Evolutionary conservation across 2,888 invertebrate species (phyloP).

Genomic region (Cheilosia variabilis): DNA sequence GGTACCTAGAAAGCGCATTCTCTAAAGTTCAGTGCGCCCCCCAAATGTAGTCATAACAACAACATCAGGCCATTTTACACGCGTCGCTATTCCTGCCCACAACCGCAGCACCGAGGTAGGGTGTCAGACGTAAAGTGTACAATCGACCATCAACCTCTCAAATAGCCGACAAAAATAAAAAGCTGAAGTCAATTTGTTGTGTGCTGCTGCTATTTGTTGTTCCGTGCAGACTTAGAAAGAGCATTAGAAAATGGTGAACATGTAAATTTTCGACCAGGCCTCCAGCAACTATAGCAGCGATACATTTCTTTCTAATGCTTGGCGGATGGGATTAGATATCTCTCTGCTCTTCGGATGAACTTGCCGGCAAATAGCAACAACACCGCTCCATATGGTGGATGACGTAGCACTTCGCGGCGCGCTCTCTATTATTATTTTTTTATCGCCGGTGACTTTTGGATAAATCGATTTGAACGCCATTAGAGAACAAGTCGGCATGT

Average conservation of each 20-base stretch:
- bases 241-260: slow-evolving; percentile 75
- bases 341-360: slow-evolving; percentile 50
- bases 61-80: not conserved
- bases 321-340: slow-evolving; percentile 63
- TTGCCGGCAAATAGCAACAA: slow-evolving; percentile 41
- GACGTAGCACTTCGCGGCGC: not conserved
- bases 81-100: not conserved
- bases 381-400: slow-evolving; percentile 2
- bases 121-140: slow-evolving; percentile 27
- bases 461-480: slow-evolving; percentile 25
- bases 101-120: not conserved
- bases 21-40: slow-evolving; percentile 25
- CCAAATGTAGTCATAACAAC: not conserved
- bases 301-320: slow-evolving; percentile 61
- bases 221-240: slow-evolving; percentile 70
- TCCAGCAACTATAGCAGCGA: slow-evolving; percentile 45
- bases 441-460: not conserved
- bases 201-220: not conserved
- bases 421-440: not conserved
- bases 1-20: not conserved
- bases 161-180: slow-evolving; percentile 17
- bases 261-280: slow-evolving; percentile 71
- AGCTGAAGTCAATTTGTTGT: not conserved
- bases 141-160: slow-evolving; percentile 68
- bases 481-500: slow-evolving; percentile 5